A percentile compares a stretch with the other conserved stretches of the same genome.
These are phyloP conservation scores for Campylomormyrus tamandua DNA, from an alignment of 2,113 vertebrate genomes.

Conservation along the genomic window DNA sequence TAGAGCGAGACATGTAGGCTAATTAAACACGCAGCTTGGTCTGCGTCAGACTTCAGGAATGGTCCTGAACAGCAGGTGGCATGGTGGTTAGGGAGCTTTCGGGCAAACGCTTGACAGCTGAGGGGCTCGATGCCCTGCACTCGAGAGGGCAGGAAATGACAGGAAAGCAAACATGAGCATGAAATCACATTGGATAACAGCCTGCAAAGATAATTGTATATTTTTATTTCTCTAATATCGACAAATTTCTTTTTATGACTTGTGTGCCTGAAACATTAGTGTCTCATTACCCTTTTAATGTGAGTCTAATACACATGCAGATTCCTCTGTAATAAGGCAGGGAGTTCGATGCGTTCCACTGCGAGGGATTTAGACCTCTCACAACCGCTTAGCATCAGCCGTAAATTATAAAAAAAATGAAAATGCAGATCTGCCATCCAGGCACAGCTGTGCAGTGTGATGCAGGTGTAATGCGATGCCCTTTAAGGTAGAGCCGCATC, in stretches of 20 bases:
- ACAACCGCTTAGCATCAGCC: not conserved
- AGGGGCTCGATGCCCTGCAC: not conserved
- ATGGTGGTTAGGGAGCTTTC: not conserved
- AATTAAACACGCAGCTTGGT: conserved; percentile 46
- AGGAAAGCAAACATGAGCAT: not conserved
- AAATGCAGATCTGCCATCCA: not conserved
- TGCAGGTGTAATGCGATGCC: not conserved
- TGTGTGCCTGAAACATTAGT: not conserved
- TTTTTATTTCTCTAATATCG: conserved; percentile 2
- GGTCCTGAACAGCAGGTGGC: not conserved
- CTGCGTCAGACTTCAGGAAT: conserved; percentile 18
- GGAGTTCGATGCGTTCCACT: not conserved
- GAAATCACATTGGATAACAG: not conserved
- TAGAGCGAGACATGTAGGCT: conserved; percentile 39
- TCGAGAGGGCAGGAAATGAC: not conserved
- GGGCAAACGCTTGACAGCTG: not conserved
- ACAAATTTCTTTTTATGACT: conserved; percentile 3
- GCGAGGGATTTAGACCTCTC: not conserved
- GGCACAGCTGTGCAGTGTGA: not conserved
- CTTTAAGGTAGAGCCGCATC: not conserved
- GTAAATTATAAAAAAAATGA: not conserved
- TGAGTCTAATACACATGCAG: not conserved
- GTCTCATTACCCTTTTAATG: not conserved
- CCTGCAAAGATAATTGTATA: not conserved
- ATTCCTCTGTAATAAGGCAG: not conserved